Evolutionary conservation across 2,113 vertebrate genomes (phyloP).

Genomic region (Dipodomys ordii): DNA sequence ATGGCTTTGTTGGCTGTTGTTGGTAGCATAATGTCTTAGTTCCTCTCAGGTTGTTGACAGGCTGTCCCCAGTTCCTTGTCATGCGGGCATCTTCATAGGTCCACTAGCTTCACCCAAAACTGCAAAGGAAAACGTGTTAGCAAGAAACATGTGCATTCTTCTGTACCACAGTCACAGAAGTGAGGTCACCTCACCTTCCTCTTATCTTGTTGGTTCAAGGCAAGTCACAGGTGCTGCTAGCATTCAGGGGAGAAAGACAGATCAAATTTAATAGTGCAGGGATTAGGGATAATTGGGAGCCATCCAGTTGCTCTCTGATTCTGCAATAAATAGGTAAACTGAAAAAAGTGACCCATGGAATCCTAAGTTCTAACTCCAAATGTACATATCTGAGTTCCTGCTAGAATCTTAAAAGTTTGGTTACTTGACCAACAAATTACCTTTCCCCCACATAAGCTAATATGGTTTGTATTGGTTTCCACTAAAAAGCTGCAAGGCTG

Average conservation of each 20-base stretch:
- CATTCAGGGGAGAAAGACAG: background rate
- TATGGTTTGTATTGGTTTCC: background rate
- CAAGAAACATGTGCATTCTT: background rate
- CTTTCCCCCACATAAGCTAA: background rate
- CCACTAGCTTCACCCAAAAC: background rate
- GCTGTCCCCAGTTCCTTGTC: background rate
- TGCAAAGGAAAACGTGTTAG: background rate
- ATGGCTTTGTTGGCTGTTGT: background rate
- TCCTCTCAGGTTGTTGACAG: background rate
- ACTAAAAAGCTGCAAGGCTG: background rate
- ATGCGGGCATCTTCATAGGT: background rate
- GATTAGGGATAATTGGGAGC: background rate
- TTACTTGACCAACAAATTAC: background rate
- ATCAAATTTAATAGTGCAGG: background rate
- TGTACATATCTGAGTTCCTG: background rate
- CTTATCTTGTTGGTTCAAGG: background rate
- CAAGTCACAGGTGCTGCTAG: background rate
- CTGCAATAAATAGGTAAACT: background rate
- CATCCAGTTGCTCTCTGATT: background rate
- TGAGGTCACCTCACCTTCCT: background rate
- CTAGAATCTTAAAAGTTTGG: background rate
- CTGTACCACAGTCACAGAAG: background rate
- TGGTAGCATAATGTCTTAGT: background rate
- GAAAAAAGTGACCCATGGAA: background rate
- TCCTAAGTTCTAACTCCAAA: background rate